These are phyloP conservation scores for Pollenia griseotomentosa DNA, from an alignment of 2,888 invertebrate species.

Conservation along the genomic window DNA sequence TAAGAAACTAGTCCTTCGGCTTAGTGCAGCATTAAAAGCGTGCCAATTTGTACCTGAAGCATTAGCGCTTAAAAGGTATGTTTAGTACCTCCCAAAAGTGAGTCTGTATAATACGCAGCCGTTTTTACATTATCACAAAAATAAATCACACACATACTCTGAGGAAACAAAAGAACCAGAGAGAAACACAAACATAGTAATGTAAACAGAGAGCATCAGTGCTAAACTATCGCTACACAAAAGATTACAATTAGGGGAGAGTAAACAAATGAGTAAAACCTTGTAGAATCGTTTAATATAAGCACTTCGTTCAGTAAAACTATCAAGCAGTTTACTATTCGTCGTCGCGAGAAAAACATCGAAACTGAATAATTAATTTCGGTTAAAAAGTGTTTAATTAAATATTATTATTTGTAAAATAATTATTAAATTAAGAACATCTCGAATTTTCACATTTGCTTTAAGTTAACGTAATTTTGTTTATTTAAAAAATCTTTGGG, in stretches of 20 bases:
- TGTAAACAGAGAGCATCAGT: slow-evolving; percentile 23
- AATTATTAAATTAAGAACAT: neutral
- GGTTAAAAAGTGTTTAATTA: slow-evolving; percentile 1
- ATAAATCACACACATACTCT: neutral
- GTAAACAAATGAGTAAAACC: slow-evolving; percentile 16
- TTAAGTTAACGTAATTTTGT: slow-evolving; percentile 31
- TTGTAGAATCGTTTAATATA: slow-evolving; percentile 41
- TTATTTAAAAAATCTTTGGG: neutral
- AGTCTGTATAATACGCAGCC: slow-evolving; percentile 30
- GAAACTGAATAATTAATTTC: neutral
- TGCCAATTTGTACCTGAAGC: slow-evolving; percentile 29
- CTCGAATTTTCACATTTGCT: slow-evolving; percentile 20
- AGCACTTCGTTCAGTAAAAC: slow-evolving; percentile 21
- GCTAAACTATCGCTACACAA: neutral
- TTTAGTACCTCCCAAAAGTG: slow-evolving; percentile 1
- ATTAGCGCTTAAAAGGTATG: neutral
- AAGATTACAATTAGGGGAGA: slow-evolving; percentile 23
- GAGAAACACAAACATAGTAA: neutral
- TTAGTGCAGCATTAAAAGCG: slow-evolving; percentile 24
- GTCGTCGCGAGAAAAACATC: slow-evolving; percentile 33
- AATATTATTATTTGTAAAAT: neutral
- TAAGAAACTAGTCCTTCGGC: neutral
- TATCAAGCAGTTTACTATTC: slow-evolving; percentile 42
- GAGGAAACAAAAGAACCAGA: neutral
- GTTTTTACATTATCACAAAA: slow-evolving; percentile 47